phyloP scores from a whole-genome alignment of 1,140 invertebrate species.

The Brachionus rubens region DNA sequence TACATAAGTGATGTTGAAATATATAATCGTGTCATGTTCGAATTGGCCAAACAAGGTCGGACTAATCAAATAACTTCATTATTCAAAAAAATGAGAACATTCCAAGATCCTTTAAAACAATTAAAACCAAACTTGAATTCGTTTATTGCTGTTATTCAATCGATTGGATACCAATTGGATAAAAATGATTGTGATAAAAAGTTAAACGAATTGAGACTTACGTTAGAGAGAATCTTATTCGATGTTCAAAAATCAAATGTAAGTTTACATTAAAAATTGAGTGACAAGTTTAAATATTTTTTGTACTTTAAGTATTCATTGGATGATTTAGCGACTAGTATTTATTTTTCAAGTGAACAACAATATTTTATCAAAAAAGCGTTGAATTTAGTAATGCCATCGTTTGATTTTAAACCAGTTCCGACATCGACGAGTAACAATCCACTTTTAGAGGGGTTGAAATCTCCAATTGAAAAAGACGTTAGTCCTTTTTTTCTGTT shows the following conservation, averaged over 20 bases:
- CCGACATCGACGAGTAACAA: neutral
- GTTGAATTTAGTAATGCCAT: neutral
- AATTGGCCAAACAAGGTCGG: conserved; percentile 15
- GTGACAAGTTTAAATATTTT: neutral
- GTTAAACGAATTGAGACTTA: neutral
- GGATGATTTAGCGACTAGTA: conserved; percentile 13
- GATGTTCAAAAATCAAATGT: conserved; percentile 41
- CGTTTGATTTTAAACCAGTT: conserved; percentile 17
- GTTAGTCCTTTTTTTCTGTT: neutral
- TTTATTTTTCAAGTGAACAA: conserved; percentile 21
- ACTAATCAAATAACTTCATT: conserved; percentile 4
- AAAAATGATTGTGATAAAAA: neutral
- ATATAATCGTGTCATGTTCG: conserved; percentile 45
- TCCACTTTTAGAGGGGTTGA: neutral
- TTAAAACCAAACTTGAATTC: conserved; percentile 22
- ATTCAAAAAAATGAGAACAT: conserved; percentile 19
- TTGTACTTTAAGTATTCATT: neutral
- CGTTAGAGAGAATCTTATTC: conserved; percentile 16
- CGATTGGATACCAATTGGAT: neutral
- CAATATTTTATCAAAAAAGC: conserved; percentile 18
- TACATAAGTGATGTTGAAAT: conserved; percentile 21
- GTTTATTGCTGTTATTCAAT: conserved; percentile 15
- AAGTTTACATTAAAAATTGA: neutral
- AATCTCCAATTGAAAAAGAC: neutral
- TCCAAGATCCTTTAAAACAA: neutral